Evolutionary conservation across 64 coral and sea anemone species (phyloP), one percentile per base, ranked within the genome.

Genomic region (Actinia tenebrosa): DNA sequence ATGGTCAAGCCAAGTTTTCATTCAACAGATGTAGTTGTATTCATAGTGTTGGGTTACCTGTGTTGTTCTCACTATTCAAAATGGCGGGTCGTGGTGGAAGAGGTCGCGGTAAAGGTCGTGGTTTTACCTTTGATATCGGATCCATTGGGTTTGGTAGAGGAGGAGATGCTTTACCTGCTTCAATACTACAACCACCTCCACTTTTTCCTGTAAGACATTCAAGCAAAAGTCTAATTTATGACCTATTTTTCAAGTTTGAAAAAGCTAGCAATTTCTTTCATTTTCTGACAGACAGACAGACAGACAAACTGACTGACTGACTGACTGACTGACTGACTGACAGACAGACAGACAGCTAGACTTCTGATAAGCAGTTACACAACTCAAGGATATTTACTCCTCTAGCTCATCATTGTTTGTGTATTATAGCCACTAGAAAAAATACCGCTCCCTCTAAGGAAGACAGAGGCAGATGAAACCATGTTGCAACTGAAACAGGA

Each of bases 11-110:
- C 14, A 3, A 10, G 8, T 66, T 22, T 66, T n/a, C 1, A 66
- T n/a, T n/a, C 1, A 66, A 23, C 62, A 56, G 14, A 56, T 10
- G 10, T 2, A 58, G 56, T 58, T 58, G 56, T 66, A 20, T 66
- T 69, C 8, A 8, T 1, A 43, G 23, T 26, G 11, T 22, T 81
- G 79, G 79, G 79, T 1, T 81, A 22, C 44, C 79, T 81, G 79
- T 81, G 79, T 37, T 37, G 84, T 19, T 17, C 42, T 66, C 4
- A 22, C 13, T 50, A 78, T 92, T 15, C 85, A 95, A 95, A 75
- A 99, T 99, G 97, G 93, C 97, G 88, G 97, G 97, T 87, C 93
- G 97, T 87, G 97, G 97, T 82, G 97, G 97, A 79, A 85, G 95
- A 26, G 95, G 95, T 18, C 89, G 97, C 30, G 93, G 94, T 0